These are phyloP conservation scores for Dryobotodes eremita DNA, from an alignment of 2,888 invertebrate genomes.

Conservation along the genomic window DNA sequence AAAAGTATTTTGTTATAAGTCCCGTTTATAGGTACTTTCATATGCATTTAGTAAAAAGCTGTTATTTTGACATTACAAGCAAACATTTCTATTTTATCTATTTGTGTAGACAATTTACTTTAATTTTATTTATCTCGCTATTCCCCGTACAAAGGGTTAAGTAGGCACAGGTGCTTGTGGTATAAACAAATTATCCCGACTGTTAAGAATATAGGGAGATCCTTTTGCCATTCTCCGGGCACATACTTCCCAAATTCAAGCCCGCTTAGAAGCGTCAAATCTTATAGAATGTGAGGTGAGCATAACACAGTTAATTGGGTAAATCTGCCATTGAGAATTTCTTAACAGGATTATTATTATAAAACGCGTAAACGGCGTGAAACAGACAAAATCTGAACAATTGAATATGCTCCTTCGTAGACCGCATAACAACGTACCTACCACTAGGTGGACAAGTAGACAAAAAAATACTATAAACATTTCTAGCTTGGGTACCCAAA, in stretches of 20 bases:
- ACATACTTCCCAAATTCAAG: not conserved
- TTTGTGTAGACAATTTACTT: not conserved
- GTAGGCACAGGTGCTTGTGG: not conserved
- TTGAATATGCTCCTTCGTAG: not conserved
- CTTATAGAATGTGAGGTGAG: too few species aligned
- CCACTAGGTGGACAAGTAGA: not conserved
- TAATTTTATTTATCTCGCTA: not conserved
- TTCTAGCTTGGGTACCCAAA: not conserved
- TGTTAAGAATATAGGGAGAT: not conserved
- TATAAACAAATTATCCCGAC: not conserved
- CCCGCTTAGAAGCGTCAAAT: not conserved
- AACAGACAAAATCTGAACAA: not conserved
- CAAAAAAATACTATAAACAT: not conserved
- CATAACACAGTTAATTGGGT: not conserved
- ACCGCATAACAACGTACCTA: too few species aligned
- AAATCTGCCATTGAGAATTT: not conserved
- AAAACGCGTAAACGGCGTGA: not conserved
- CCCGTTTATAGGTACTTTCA: too few species aligned
- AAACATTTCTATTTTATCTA: too few species aligned
- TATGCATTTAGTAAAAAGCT: too few species aligned
- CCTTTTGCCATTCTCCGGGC: not conserved
- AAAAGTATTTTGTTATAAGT: too few species aligned
- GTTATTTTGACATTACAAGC: too few species aligned
- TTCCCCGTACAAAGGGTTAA: not conserved
- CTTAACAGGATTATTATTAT: not conserved